Conservation (phyloP, 1,140 invertebrate genomes). For the Aphelinus atriplicis region DNA sequence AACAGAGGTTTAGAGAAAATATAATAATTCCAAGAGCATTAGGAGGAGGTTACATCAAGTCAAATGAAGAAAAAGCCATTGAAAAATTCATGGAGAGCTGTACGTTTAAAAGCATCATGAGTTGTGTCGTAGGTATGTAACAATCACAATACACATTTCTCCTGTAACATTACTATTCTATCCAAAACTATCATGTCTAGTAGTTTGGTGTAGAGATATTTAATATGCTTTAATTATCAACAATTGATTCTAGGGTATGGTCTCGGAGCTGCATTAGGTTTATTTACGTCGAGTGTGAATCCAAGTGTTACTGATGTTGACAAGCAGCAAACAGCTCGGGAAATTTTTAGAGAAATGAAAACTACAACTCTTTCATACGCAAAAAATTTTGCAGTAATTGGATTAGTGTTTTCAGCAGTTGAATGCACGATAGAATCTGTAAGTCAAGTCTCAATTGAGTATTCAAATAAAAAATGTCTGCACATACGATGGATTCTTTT, state of each 20-base stretch:
- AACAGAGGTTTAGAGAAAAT: conserved; percentile 76
- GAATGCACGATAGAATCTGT: conserved; percentile 94
- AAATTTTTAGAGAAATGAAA: conserved; percentile 93
- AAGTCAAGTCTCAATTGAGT: conserved; percentile 50
- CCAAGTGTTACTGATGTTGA: conserved; percentile 83
- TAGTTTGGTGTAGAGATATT: conserved; percentile 25
- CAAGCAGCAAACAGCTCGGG: conserved; percentile 83
- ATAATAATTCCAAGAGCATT: conserved; percentile 83
- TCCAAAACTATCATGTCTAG: no score
- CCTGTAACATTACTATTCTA: conserved; percentile 23
- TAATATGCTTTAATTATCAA: conserved; percentile 20
- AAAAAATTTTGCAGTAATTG: conserved; percentile 97
- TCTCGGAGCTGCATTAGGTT: conserved; percentile 90
- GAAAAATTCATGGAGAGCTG: conserved; percentile 91
- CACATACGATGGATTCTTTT: background rate
- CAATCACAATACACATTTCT: conserved; percentile 1
- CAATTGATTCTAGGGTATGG: conserved; percentile 80
- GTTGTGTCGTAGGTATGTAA: conserved; percentile 84
- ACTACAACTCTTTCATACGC: conserved; percentile 89
- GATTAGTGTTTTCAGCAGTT: conserved; percentile 90
- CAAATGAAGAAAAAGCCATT: conserved; percentile 88
- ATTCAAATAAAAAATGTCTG: conserved; percentile 16
- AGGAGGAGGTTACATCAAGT: conserved; percentile 81
- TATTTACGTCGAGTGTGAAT: conserved; percentile 96
- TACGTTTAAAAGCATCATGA: conserved; percentile 88